These are phyloP conservation scores for Portevinia maculata DNA, from an alignment of 2,888 invertebrate genomes.

Conservation along the genomic window DNA sequence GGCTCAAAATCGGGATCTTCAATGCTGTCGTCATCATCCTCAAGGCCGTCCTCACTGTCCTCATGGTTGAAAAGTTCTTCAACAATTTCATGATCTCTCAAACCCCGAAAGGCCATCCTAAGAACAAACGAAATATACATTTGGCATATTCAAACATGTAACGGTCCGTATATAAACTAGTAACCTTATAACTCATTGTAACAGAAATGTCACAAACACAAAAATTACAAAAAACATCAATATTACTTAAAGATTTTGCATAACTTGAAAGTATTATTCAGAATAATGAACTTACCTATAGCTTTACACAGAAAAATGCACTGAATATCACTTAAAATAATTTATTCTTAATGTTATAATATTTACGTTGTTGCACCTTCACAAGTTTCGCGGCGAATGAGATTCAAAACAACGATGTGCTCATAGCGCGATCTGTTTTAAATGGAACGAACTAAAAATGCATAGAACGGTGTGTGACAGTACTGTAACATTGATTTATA, in stretches of 20 bases:
- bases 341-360: constrained; percentile 14
- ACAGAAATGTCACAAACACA: constrained; percentile 12
- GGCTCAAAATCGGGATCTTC: constrained; percentile 5
- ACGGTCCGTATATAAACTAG: constrained; percentile 2
- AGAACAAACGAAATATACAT: constrained; percentile 1
- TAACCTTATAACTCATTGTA: constrained; percentile 3
- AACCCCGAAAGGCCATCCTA: constrained; percentile 6
- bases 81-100: constrained; percentile 9
- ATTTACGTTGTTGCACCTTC: constrained; percentile 2
- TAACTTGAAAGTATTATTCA: neutral
- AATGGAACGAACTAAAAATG: neutral
- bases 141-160: constrained; percentile 9
- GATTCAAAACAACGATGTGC: no score
- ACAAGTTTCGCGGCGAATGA: no score
- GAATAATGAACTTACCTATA: constrained; percentile 11
- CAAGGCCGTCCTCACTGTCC: constrained; percentile 14
- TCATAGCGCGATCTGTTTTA: neutral
- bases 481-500: neutral
- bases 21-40: constrained; percentile 14
- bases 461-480: neutral
- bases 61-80: constrained; percentile 15
- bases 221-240: constrained; percentile 6
- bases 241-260: constrained; percentile 17
- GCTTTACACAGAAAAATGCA: constrained; percentile 1
- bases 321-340: constrained; percentile 3